These are phyloP conservation scores for Tricholauxania praeusta DNA, from an alignment of 2,888 invertebrate genomes.

Conservation along the genomic window DNA sequence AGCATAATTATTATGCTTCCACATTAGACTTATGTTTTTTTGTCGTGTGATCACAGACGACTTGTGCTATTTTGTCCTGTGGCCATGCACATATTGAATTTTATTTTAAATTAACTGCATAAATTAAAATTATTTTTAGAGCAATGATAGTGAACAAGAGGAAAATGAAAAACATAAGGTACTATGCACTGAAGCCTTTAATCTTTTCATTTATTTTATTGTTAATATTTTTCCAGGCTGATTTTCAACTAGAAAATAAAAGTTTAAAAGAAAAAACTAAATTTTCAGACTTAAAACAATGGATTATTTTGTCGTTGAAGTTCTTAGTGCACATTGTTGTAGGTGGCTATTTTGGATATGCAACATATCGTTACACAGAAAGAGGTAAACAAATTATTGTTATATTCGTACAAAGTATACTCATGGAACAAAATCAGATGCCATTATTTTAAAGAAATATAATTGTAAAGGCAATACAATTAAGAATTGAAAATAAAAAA, in stretches of 20 bases:
- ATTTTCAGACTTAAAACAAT: constrained; percentile 28
- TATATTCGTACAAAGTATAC: no score
- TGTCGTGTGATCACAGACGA: no score
- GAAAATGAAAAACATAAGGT: constrained; percentile 45
- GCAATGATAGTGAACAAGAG: constrained; percentile 37
- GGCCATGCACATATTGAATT: no score
- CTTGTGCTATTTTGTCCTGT: no score
- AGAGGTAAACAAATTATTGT: constrained; percentile 51
- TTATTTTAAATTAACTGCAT: not conserved
- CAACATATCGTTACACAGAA: constrained; percentile 60
- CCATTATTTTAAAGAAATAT: no score
- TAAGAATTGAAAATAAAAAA: no score
- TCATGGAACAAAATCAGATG: no score
- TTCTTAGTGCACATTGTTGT: constrained; percentile 55
- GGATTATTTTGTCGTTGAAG: constrained; percentile 46
- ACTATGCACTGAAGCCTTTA: not conserved
- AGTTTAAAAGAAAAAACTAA: not conserved
- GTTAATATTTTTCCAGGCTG: constrained; percentile 46
- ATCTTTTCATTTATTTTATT: no score
- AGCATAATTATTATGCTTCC: no score
- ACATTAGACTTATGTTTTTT: no score
- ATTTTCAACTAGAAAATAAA: constrained; percentile 48
- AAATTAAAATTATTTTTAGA: constrained; percentile 24
- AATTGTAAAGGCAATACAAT: no score
- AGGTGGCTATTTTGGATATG: constrained; percentile 62